Conservation (phyloP, 2,113 vertebrate genomes). For the Caracal caracal region DNA sequence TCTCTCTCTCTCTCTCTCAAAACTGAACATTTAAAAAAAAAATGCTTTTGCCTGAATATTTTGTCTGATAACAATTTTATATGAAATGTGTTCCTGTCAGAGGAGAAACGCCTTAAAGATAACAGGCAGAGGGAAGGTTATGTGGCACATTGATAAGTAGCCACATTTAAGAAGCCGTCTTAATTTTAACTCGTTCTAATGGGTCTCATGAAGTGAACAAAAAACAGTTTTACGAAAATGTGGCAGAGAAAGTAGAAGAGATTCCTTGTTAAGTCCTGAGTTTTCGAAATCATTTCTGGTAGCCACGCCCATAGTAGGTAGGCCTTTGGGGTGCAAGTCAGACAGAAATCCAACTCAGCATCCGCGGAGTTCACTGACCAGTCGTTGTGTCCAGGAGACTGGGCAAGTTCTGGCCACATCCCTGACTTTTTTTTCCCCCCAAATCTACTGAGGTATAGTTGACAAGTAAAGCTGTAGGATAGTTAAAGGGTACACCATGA, state of each 20-base stretch:
- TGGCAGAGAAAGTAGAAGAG: background rate
- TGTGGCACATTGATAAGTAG: background rate
- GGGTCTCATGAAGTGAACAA: background rate
- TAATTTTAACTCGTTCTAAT: background rate
- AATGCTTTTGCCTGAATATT: background rate
- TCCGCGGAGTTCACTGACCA: background rate
- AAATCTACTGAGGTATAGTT: background rate
- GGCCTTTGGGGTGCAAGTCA: background rate
- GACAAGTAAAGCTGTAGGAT: background rate
- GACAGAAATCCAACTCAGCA: background rate
- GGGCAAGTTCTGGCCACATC: background rate
- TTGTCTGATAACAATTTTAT: background rate
- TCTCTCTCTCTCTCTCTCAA: no score
- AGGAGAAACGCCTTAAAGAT: background rate
- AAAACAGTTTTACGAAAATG: background rate
- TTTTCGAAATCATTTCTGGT: background rate
- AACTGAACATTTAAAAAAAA: no score
- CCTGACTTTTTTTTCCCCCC: background rate
- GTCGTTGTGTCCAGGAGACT: background rate
- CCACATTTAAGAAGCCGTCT: background rate
- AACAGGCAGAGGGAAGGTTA: background rate
- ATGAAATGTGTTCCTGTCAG: background rate
- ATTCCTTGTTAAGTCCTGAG: background rate
- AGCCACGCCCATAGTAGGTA: fast-evolving
- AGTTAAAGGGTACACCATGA: background rate